Evolutionary conservation across 2,888 invertebrate species (phyloP), one percentile per base, ranked within the genome.

Genomic region (Xestia ashworthii): DNA sequence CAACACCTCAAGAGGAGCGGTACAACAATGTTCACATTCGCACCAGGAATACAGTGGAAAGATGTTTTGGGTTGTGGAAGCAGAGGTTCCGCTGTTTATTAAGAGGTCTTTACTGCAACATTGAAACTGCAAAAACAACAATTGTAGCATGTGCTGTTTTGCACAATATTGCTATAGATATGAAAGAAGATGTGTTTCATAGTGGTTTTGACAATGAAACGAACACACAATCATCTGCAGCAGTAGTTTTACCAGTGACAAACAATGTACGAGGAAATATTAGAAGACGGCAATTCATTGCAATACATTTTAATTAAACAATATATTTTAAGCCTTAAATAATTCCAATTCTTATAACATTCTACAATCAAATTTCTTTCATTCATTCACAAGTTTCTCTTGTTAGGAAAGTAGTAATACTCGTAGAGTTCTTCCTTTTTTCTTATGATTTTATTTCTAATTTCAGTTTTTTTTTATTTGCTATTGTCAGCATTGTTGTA

Each of bases 181-280:
- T 32, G 32, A 32, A 32, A 3, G 32, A 32, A 32, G 32, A 32
- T 32, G 32, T 32, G 32, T 32, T 32, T 32, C 32, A 32, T 32
- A 32, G 32, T 32, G 32, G 32, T 32, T 32, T 32, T 32, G 32
- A 32, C 3, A 32, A 32, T 3, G 32, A 32, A 32, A 32, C 32
- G 32, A 41, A 53, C 68, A 69, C 41, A 69, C 68, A 68, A 68
- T 38, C 38, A 53, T 68, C 68, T 41, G 38, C 19, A 68, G 68
- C 50, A 38, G 14, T 68, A 22, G 53, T 68, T 53, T 68, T 53
- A 68, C 50, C 50, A 50, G 50, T 22, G 50, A 19, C 19, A 53
- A 68, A 68, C 53, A 68, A 68, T 68, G 53, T 68, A n/a, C 67
- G 67, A 50, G 67, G 67, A 50, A 67, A 67, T 48, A 67, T 67